Evolutionary conservation across 37 sponge, comb jelly and placozoan genomes (phyloP).

Genomic region (Beroe forskalii): DNA sequence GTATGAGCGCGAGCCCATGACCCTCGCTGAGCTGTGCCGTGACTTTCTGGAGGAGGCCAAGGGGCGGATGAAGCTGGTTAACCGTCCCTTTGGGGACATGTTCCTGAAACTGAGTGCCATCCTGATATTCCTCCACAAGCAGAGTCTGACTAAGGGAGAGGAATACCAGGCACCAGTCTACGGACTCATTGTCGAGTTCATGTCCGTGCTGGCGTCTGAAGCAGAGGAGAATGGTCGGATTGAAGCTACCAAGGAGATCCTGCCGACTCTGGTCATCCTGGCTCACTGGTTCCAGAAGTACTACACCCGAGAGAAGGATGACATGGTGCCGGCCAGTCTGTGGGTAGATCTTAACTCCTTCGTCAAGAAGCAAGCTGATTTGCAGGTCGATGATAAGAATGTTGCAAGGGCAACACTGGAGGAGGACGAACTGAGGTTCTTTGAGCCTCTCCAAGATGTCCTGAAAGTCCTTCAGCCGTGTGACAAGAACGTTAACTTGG

Average conservation of each 20-base stretch:
- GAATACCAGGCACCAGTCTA: constrained; percentile 43
- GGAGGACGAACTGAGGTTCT: constrained; percentile 39
- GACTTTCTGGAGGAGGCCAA: constrained; percentile 62
- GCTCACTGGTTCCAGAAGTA: constrained; percentile 49
- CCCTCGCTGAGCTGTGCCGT: constrained; percentile 25
- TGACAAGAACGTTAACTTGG: not conserved
- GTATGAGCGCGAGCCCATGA: constrained; percentile 55
- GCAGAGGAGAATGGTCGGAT: constrained; percentile 6
- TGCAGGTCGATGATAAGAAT: constrained; percentile 19
- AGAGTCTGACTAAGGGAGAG: constrained; percentile 32
- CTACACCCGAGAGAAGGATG: constrained; percentile 50
- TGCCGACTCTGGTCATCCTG: constrained; percentile 48
- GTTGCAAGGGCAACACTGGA: constrained; percentile 31
- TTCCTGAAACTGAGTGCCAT: constrained; percentile 63
- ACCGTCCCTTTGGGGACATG: constrained; percentile 22
- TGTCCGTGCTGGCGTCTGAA: constrained; percentile 59
- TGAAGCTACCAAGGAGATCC: constrained; percentile 24
- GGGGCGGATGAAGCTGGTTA: constrained; percentile 19
- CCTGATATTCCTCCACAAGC: constrained; percentile 37
- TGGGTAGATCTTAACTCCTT: constrained; percentile 58
- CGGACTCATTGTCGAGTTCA: constrained; percentile 57
- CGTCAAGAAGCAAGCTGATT: constrained; percentile 18
- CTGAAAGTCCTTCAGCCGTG: constrained; percentile 17
- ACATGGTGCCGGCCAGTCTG: constrained; percentile 51
- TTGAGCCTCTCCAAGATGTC: constrained; percentile 56